Conservation (phyloP, 2,888 invertebrate species). For the Fissipunctia ypsillon region DNA sequence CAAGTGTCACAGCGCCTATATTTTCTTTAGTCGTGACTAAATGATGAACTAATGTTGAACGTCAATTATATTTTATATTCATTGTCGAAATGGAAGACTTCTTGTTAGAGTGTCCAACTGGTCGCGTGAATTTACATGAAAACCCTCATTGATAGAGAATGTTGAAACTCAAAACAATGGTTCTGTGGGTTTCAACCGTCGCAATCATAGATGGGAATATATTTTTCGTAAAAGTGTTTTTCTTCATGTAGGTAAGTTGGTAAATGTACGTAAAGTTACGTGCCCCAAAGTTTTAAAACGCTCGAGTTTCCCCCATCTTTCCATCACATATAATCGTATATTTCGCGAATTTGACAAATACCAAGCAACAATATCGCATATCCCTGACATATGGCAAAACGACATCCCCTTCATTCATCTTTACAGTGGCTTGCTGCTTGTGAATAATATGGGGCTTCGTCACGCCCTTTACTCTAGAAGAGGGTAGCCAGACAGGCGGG, state of each 20-base stretch:
- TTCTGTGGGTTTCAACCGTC: too few species aligned
- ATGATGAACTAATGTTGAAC: too few species aligned
- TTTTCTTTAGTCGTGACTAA: too few species aligned
- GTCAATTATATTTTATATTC: too few species aligned
- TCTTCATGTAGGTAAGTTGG: not conserved
- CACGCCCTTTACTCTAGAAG: slow-evolving; percentile 43
- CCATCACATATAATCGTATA: not conserved
- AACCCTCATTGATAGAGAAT: too few species aligned
- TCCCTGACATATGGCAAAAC: slow-evolving; percentile 69
- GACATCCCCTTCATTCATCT: slow-evolving; percentile 50
- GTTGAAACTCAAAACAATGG: too few species aligned
- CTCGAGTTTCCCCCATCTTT: slow-evolving; percentile 1
- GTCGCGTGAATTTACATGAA: too few species aligned
- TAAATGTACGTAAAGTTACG: too few species aligned
- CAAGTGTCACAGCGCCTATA: too few species aligned
- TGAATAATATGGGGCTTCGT: slow-evolving; percentile 64
- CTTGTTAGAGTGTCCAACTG: too few species aligned
- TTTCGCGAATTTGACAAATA: slow-evolving; percentile 36
- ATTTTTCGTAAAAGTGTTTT: not conserved
- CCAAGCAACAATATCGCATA: slow-evolving; percentile 47
- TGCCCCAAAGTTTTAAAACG: not conserved
- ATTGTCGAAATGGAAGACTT: too few species aligned
- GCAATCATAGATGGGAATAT: not conserved
- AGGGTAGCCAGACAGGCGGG: slow-evolving; percentile 57
- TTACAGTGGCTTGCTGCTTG: slow-evolving; percentile 47